These are phyloP conservation scores for Epizoanthus rinbou DNA, from an alignment of 92 coral and sea anemone genomes.

Conservation along the genomic window DNA sequence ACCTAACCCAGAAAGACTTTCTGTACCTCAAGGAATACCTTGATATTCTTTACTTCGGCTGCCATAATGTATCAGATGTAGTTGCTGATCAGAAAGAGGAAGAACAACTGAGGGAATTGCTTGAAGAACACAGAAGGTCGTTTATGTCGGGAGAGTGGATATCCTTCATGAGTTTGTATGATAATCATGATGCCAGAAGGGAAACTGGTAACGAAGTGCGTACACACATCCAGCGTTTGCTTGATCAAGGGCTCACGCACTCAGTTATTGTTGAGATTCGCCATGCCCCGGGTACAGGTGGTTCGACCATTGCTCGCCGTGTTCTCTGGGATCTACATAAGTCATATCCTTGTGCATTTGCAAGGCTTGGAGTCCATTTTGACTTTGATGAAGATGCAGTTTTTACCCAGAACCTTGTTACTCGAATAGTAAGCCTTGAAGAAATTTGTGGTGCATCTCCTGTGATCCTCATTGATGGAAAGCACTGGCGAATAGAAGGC, in stretches of 20 bases:
- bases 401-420: constrained; percentile 64
- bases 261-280: constrained; percentile 74
- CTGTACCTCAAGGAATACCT: constrained; percentile 70
- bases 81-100: constrained; percentile 56
- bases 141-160: constrained; percentile 83
- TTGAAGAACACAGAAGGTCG: constrained; percentile 69
- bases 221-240: constrained; percentile 71
- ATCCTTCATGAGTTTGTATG: constrained; percentile 70
- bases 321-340: constrained; percentile 91
- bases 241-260: constrained; percentile 61
- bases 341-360: constrained; percentile 82
- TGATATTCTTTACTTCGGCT: constrained; percentile 72
- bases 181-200: constrained; percentile 84
- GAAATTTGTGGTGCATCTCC: constrained; percentile 76
- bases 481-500: constrained; percentile 69
- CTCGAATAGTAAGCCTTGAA: constrained; percentile 67
- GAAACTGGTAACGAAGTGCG: constrained; percentile 67
- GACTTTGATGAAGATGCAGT: constrained; percentile 73
- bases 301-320: constrained; percentile 85
- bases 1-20: constrained; percentile 63
- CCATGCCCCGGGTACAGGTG: constrained; percentile 92
- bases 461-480: constrained; percentile 79
- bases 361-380: constrained; percentile 52
- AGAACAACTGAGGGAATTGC: constrained; percentile 39
- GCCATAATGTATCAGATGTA: constrained; percentile 62